phyloP scores from a whole-genome alignment of 2,888 invertebrate species.

The Xylocampa areola region DNA sequence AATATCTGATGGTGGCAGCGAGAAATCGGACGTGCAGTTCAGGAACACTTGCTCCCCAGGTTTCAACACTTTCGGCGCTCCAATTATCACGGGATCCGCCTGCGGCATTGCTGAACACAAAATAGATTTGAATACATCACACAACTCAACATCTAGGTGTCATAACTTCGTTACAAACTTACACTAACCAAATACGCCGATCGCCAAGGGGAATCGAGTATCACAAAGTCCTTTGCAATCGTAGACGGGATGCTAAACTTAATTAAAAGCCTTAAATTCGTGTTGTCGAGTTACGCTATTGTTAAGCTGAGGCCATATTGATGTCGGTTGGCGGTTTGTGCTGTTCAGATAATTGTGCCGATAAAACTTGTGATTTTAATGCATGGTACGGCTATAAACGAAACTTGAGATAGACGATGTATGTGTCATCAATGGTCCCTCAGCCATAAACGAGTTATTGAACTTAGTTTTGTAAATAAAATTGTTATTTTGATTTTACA shows the following conservation, averaged over 20 bases:
- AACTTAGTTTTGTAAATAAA: slow-evolving; percentile 22
- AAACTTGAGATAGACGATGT: slow-evolving; percentile 27
- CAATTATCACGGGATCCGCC: slow-evolving; percentile 81
- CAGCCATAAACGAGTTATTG: slow-evolving; percentile 48
- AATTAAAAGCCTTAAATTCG: slow-evolving; percentile 70
- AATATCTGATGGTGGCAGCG: slow-evolving; percentile 84
- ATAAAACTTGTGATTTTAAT: slow-evolving; percentile 66
- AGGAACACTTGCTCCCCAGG: slow-evolving; percentile 84
- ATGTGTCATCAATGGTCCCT: slow-evolving; percentile 43
- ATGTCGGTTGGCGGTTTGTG: slow-evolving; percentile 59
- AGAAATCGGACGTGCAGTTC: slow-evolving; percentile 85
- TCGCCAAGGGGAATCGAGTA: slow-evolving; percentile 60
- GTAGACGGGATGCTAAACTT: slow-evolving; percentile 61
- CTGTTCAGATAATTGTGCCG: slow-evolving; percentile 65
- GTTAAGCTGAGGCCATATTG: slow-evolving; percentile 62
- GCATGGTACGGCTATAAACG: slow-evolving; percentile 40
- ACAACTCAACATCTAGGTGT: slow-evolving; percentile 57
- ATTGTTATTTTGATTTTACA: background rate
- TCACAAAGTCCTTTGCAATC: slow-evolving; percentile 60
- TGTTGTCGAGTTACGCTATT: slow-evolving; percentile 63
- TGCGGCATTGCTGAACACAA: slow-evolving; percentile 83
- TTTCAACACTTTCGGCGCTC: slow-evolving; percentile 82
- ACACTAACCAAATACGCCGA: slow-evolving; percentile 47
- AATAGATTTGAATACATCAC: slow-evolving; percentile 73
- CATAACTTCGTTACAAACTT: slow-evolving; percentile 61